Conservation (phyloP, 2,113 vertebrate genomes). For the Carassius carassius region DNA sequence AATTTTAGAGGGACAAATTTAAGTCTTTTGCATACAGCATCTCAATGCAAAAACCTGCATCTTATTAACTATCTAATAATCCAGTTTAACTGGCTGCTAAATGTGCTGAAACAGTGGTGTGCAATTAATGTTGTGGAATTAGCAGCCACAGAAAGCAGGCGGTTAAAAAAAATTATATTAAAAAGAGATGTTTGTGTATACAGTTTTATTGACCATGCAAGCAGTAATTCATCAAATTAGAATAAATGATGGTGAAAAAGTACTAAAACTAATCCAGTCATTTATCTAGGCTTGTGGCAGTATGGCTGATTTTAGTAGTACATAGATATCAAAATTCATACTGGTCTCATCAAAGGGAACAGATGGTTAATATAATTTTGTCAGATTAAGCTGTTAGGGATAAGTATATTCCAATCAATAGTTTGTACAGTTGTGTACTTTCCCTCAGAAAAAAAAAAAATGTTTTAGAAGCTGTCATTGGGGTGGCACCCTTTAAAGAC, state of each 20-base stretch:
- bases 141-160: too few relatives aligned
- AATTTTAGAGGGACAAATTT: too few relatives aligned
- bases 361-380: background rate
- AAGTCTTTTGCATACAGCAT: too few relatives aligned
- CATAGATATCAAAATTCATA: background rate
- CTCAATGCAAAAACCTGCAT: too few relatives aligned
- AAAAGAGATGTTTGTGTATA: background rate
- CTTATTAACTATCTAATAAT: too few relatives aligned
- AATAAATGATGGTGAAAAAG: background rate
- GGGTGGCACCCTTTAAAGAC: too few relatives aligned
- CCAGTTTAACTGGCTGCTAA: too few relatives aligned
- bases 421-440: background rate
- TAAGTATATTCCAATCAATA: background rate
- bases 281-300: background rate
- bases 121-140: too few relatives aligned
- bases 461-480: background rate
- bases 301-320: background rate
- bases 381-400: background rate
- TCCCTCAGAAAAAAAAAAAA: background rate
- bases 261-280: background rate
- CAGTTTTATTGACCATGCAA: background rate
- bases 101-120: too few relatives aligned
- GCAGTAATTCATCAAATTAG: constrained; percentile 12
- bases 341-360: background rate
- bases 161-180: background rate